Evolutionary conservation across 2,888 invertebrate genomes (phyloP).

Genomic region (Subacronicta megacephala): DNA sequence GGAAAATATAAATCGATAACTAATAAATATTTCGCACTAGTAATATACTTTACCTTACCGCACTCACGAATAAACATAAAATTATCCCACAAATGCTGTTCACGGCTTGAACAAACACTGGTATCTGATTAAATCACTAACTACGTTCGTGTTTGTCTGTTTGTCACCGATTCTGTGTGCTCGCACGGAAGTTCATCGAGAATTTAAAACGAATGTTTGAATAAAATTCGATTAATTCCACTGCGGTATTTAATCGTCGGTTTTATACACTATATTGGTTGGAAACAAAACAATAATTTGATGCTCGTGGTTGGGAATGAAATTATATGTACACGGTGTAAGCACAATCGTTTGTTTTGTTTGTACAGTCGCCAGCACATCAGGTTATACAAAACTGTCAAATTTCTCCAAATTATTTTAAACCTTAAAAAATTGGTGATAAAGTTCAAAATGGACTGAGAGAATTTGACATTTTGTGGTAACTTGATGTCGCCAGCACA

Average conservation of each 20-base stretch:
- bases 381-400: too few relatives aligned
- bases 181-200: conserved; percentile 11
- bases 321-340: not conserved
- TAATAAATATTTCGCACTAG: too few relatives aligned
- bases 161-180: conserved; percentile 39
- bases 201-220: conserved; percentile 40
- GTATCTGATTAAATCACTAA: conserved; percentile 46
- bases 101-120: conserved; percentile 29
- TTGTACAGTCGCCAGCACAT: too few relatives aligned
- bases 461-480: too few relatives aligned
- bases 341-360: too few relatives aligned
- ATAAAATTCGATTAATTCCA: conserved; percentile 42
- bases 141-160: conserved; percentile 36
- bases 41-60: too few relatives aligned
- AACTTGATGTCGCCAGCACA: too few relatives aligned
- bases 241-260: conserved; percentile 2
- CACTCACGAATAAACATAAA: conserved; percentile 21
- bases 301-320: not conserved
- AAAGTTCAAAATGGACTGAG: too few relatives aligned
- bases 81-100: conserved; percentile 16
- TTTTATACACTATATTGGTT: not conserved
- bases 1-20: not conserved
- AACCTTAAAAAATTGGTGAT: too few relatives aligned
- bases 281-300: too few relatives aligned
- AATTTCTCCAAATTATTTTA: too few relatives aligned